Evolutionary conservation across 1,140 invertebrate genomes (phyloP).

Genomic region (Caerostris extrusa): DNA sequence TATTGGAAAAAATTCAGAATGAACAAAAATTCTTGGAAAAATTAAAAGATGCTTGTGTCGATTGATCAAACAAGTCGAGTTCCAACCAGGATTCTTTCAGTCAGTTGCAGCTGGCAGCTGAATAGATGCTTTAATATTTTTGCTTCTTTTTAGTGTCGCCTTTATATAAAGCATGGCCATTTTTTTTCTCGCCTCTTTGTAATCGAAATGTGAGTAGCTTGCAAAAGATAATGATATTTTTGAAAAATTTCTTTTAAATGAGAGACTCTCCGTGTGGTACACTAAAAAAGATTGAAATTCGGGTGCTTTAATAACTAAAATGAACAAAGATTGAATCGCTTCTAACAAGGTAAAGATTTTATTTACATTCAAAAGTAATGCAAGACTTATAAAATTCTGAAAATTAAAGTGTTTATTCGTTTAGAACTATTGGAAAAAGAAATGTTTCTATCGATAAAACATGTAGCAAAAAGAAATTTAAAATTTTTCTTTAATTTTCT

Average conservation of each 20-base stretch:
- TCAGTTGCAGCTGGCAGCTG: slow-evolving; percentile 32
- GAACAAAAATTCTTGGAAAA: slow-evolving; percentile 46
- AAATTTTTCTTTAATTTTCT: no score
- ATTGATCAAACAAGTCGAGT: slow-evolving; percentile 49
- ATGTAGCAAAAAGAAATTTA: no score
- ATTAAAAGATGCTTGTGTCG: slow-evolving; percentile 23
- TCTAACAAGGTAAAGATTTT: no score
- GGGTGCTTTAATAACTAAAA: no score
- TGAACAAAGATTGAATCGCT: no score
- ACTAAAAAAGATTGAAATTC: neutral
- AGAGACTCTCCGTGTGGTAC: neutral
- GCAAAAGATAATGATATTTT: neutral
- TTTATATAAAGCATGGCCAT: neutral
- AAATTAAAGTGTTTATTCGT: no score
- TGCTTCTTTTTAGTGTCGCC: slow-evolving; percentile 18
- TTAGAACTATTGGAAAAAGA: no score
- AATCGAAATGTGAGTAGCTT: slow-evolving; percentile 4
- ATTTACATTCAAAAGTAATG: no score
- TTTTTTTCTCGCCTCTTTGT: neutral
- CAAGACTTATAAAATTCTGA: no score
- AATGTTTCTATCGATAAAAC: no score
- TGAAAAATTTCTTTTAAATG: neutral
- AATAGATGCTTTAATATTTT: slow-evolving; percentile 18
- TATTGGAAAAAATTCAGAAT: neutral
- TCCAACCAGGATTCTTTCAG: neutral